Conservation (phyloP, 37 sponge, comb jelly and placozoan species). For the Amphimedon queenslandica region DNA sequence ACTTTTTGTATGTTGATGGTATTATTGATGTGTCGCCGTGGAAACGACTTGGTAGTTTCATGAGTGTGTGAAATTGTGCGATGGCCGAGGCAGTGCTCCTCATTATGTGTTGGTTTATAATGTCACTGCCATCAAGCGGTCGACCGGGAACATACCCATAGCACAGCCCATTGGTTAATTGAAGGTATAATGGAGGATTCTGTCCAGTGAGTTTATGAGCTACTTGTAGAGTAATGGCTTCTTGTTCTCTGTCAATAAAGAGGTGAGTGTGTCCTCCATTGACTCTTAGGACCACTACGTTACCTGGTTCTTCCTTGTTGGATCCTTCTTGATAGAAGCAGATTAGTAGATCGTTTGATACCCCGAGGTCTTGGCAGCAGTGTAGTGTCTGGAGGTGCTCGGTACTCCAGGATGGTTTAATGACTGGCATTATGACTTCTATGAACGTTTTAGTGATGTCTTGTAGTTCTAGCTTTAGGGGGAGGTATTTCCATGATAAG, state of each 20-base stretch:
- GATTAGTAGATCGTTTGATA: not conserved
- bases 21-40: not conserved
- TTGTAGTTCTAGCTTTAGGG: not conserved
- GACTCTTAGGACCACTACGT: not conserved
- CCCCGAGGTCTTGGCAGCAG: not conserved
- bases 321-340: not conserved
- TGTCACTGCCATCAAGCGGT: not conserved
- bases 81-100: not conserved
- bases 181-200: not conserved
- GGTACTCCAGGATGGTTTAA: not conserved
- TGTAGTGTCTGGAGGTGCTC: not conserved
- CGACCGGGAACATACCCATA: not conserved
- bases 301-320: not conserved
- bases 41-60: not conserved
- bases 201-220: not conserved
- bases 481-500: slow-evolving; percentile 11
- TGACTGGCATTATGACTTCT: not conserved
- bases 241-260: not conserved
- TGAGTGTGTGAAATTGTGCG: not conserved
- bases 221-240: not conserved
- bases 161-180: not conserved
- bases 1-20: not conserved
- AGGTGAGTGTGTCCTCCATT: not conserved
- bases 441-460: not conserved
- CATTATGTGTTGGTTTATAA: not conserved